Percentiles rank a stretch among this genome's conserved stretches.
These are phyloP conservation scores for Hermetia illucens DNA, from an alignment of 1,140 invertebrate genomes.

Conservation along the genomic window DNA sequence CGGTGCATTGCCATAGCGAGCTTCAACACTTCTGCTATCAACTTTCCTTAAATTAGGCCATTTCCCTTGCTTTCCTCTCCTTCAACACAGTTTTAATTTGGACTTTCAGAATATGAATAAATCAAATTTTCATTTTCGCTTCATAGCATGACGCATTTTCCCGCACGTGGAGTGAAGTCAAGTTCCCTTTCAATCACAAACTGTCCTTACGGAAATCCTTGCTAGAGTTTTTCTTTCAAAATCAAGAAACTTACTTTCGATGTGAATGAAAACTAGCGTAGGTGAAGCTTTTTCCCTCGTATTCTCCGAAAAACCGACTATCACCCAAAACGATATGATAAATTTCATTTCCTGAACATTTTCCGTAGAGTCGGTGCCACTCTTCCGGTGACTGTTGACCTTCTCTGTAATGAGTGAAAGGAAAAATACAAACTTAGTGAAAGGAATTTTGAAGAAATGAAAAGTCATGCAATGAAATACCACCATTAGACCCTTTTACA, in stretches of 20 bases:
- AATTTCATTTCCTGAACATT: conserved; percentile 97
- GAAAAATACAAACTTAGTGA: not conserved
- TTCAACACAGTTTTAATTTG: no score
- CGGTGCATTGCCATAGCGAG: no score
- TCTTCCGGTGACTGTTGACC: conserved; percentile 93
- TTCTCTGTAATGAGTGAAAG: conserved; percentile 53
- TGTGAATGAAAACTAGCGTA: conserved; percentile 98
- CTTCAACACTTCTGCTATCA: no score
- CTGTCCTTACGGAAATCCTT: no score
- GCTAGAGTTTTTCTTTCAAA: no score
- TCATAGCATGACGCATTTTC: not conserved
- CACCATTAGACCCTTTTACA: no score
- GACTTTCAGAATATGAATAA: not conserved
- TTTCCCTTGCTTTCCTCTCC: no score
- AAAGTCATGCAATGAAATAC: no score
- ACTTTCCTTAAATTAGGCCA: no score
- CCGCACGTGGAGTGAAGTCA: not conserved
- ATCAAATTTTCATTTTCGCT: not conserved
- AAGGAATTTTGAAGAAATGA: conserved; percentile 6
- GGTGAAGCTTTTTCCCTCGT: conserved; percentile 96
- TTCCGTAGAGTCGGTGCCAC: conserved; percentile 93
- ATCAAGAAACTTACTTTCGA: conserved; percentile 83
- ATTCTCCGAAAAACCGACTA: conserved; percentile 94
- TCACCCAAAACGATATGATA: conserved; percentile 93
- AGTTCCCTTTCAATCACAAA: conserved; percentile 1